Percentiles rank a stretch among this genome's conserved stretches.
Conservation (phyloP, 2,797 vertebrate genomes). For the Lithobates pipiens region DNA sequence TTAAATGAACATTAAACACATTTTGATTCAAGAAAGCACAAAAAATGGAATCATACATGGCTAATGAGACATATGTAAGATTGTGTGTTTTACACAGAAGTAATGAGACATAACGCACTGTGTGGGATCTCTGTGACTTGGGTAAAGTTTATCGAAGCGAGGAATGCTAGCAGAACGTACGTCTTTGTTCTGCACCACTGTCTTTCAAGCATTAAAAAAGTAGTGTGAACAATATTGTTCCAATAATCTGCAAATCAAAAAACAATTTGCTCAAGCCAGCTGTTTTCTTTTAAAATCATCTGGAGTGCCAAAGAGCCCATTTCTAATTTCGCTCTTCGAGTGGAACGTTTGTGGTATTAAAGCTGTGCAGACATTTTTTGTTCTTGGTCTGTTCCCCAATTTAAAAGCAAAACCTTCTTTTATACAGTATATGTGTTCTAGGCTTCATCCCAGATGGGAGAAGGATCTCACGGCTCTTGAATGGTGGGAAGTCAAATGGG, state of each 20-base stretch:
- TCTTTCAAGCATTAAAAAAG: constrained; percentile 10
- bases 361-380: not conserved
- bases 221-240: constrained; percentile 16
- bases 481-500: constrained; percentile 23
- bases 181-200: constrained; percentile 13
- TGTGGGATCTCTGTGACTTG: not conserved
- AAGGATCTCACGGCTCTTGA: not conserved
- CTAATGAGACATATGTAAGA: constrained; percentile 4
- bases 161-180: not conserved
- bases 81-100: constrained; percentile 17
- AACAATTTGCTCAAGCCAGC: constrained; percentile 33
- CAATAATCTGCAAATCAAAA: constrained; percentile 41
- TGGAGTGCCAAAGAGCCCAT: constrained; percentile 2
- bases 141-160: constrained; percentile 12
- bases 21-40: too few species aligned
- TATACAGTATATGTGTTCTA: not conserved
- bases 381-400: not conserved
- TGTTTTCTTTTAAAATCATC: constrained; percentile 21
- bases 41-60: not conserved
- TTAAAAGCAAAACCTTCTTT: not conserved
- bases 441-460: not conserved
- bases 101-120: constrained; percentile 39
- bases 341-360: not conserved
- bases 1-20: too few species aligned
- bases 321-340: constrained; percentile 13